Evolutionary conservation across 2,797 vertebrate genomes (phyloP).

Genomic region (Takifugu rubripes): DNA sequence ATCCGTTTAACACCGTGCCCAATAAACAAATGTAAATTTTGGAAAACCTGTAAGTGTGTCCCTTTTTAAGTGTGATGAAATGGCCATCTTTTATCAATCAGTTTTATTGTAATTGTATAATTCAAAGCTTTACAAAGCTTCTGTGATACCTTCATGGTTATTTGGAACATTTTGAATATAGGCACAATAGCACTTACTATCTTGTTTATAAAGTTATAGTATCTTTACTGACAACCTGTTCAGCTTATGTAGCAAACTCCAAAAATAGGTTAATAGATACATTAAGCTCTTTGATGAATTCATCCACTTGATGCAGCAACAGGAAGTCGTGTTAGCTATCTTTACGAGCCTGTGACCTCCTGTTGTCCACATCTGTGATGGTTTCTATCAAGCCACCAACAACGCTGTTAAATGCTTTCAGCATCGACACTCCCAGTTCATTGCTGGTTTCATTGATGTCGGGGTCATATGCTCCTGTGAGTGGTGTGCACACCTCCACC

Average conservation of each 20-base stretch:
- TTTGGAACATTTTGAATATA: no score
- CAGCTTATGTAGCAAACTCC: no score
- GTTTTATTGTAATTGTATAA: neutral
- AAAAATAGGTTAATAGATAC: no score
- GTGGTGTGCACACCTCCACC: constrained; percentile 82
- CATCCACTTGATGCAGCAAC: neutral
- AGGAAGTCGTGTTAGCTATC: constrained; percentile 14
- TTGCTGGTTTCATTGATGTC: constrained; percentile 89
- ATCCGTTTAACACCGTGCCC: constrained; percentile 46
- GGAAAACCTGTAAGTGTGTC: constrained; percentile 9
- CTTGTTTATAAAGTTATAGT: no score
- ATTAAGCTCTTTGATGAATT: neutral
- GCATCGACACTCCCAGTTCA: constrained; percentile 85
- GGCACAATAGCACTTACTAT: no score
- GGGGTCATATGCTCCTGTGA: constrained; percentile 87
- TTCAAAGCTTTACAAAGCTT: no score
- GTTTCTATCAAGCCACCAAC: constrained; percentile 80
- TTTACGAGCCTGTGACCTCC: constrained; percentile 51
- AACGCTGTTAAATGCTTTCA: constrained; percentile 84
- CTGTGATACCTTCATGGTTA: no score
- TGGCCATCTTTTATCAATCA: neutral
- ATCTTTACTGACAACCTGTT: no score
- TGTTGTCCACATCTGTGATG: constrained; percentile 51
- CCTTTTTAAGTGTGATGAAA: constrained; percentile 3
- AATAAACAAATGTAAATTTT: constrained; percentile 69